A percentile compares a stretch with the other conserved stretches of the same genome.
These are phyloP conservation scores for Cephus spinipes DNA, from an alignment of 2,888 invertebrate genomes.

Conservation along the genomic window DNA sequence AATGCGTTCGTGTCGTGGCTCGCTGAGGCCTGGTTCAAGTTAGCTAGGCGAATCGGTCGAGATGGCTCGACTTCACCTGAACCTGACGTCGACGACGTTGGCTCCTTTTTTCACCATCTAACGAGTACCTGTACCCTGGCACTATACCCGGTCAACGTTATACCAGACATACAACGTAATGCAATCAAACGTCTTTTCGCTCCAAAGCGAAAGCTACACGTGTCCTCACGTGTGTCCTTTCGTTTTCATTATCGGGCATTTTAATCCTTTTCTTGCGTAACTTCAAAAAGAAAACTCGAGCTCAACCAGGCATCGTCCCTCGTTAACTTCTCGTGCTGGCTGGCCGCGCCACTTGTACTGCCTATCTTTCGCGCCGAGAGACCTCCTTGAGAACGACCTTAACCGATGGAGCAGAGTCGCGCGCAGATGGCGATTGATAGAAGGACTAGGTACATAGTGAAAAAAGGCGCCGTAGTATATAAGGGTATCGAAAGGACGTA, in stretches of 20 bases:
- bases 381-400: background rate
- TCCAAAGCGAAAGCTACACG: background rate
- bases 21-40: constrained; percentile 14
- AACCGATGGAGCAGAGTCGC: background rate
- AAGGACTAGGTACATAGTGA: background rate
- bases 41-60: constrained; percentile 16
- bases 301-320: background rate
- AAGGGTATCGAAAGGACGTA: background rate
- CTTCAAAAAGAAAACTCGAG: background rate
- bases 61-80: constrained; percentile 18
- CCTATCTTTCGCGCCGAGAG: background rate
- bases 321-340: background rate
- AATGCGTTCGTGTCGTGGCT: constrained; percentile 48
- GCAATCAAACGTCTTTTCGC: background rate
- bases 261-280: background rate
- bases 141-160: background rate
- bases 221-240: background rate
- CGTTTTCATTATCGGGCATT: background rate
- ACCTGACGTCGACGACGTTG: constrained; percentile 11
- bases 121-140: background rate
- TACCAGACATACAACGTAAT: background rate
- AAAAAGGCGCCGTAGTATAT: background rate
- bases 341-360: background rate
- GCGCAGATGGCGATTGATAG: background rate
- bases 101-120: constrained; percentile 32